phyloP scores from a whole-genome alignment of 2,888 invertebrate species.

The Drosophila robusta region DNA sequence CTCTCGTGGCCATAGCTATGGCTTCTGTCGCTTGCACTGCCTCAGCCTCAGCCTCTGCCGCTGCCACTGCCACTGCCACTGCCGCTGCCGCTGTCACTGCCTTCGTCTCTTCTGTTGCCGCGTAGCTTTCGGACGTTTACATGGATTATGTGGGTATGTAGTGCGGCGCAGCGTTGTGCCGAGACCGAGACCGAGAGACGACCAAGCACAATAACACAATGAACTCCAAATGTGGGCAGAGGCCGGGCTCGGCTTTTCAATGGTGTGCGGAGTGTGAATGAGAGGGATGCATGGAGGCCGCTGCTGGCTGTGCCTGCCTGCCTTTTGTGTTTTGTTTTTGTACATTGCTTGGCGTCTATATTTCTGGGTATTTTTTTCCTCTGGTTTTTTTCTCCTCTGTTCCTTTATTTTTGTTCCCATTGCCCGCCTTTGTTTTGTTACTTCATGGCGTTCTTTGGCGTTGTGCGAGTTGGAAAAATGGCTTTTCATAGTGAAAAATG shows the following conservation, averaged over 20 bases:
- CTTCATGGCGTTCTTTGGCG: constrained; percentile 55
- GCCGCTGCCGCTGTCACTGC: constrained; percentile 10
- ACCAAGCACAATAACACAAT: constrained; percentile 82
- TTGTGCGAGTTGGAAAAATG: constrained; percentile 62
- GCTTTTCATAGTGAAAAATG: constrained; percentile 66
- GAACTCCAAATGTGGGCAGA: constrained; percentile 78
- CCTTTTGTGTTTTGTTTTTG: constrained; percentile 62
- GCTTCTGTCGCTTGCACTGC: constrained; percentile 50
- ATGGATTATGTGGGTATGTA: constrained; percentile 81
- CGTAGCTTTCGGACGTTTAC: constrained; percentile 64
- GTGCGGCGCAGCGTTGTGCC: constrained; percentile 58
- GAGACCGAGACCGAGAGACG: constrained; percentile 66
- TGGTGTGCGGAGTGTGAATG: constrained; percentile 22
- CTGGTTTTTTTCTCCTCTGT: constrained; percentile 25
- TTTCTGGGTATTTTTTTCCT: constrained; percentile 32
- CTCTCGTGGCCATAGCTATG: constrained; percentile 69
- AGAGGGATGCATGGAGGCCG: constrained; percentile 19
- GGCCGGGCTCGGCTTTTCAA: constrained; percentile 47
- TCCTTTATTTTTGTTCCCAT: constrained; percentile 29
- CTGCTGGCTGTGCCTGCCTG: constrained; percentile 32
- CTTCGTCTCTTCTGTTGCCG: constrained; percentile 14
- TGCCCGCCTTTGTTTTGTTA: constrained; percentile 67
- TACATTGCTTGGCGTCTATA: constrained; percentile 60
- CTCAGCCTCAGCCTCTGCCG: background rate
- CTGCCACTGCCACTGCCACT: constrained; percentile 19